phyloP scores from a whole-genome alignment of 1,140 invertebrate species.

The Drosophila willistoni region DNA sequence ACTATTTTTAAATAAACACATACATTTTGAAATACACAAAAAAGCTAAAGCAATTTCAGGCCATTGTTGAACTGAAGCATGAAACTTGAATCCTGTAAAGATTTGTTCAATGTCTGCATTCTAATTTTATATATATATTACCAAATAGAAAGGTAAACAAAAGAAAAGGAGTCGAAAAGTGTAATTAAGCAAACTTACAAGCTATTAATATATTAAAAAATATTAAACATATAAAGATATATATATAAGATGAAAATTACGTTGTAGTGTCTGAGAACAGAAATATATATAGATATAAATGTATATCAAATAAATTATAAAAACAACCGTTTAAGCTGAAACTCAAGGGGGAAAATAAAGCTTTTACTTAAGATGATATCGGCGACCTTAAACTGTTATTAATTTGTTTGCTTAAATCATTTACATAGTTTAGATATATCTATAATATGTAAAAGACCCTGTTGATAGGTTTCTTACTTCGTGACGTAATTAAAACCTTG shows the following conservation, averaged over 20 bases:
- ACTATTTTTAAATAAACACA: slow-evolving; percentile 62
- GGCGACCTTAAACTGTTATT: not conserved
- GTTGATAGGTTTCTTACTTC: too few relatives aligned
- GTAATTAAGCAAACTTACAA: slow-evolving; percentile 63
- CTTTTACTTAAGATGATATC: not conserved
- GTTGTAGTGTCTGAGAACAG: slow-evolving; percentile 58
- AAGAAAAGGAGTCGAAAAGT: slow-evolving; percentile 36
- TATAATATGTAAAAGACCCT: too few relatives aligned
- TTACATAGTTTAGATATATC: too few relatives aligned
- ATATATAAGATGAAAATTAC: slow-evolving; percentile 17
- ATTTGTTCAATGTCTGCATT: slow-evolving; percentile 54
- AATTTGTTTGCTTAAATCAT: too few relatives aligned
- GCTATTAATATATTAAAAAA: slow-evolving; percentile 47
- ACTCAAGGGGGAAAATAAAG: not conserved
- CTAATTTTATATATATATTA: slow-evolving; percentile 48
- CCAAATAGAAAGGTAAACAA: slow-evolving; percentile 40
- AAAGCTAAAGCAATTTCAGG: slow-evolving; percentile 32
- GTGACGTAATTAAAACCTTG: too few relatives aligned
- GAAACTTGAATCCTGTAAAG: slow-evolving; percentile 19
- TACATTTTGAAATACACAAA: slow-evolving; percentile 44
- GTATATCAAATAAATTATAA: slow-evolving; percentile 74
- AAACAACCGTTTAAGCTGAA: slow-evolving; percentile 28
- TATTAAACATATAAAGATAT: slow-evolving; percentile 38
- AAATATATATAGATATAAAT: slow-evolving; percentile 41
- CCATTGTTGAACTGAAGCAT: slow-evolving; percentile 10